Conservation (phyloP, 2,888 invertebrate species). For the Limnephilus marmoratus region DNA sequence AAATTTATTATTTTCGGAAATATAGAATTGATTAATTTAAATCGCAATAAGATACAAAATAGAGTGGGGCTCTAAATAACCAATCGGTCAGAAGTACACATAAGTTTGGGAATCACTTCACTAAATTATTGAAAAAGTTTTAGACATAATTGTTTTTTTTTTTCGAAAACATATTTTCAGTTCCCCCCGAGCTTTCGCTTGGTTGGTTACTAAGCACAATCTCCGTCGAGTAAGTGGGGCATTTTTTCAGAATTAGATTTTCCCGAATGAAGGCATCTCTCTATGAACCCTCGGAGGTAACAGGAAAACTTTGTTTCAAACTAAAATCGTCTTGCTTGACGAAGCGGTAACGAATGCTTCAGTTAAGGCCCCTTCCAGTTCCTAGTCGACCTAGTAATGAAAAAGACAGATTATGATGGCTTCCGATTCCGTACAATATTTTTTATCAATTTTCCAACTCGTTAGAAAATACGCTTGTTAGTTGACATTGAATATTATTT, state of each 20-base stretch:
- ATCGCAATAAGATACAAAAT: not conserved
- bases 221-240: constrained; percentile 6
- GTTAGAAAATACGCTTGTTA: not conserved
- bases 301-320: constrained; percentile 21
- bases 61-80: not conserved
- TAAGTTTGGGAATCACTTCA: not conserved
- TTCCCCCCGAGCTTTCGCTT: not conserved
- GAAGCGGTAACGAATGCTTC: constrained; percentile 17
- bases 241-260: constrained; percentile 10
- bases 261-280: constrained; percentile 6
- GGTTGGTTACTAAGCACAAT: constrained; percentile 4
- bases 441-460: not conserved
- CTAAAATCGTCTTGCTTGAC: constrained; percentile 7
- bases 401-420: not conserved
- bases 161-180: constrained; percentile 9
- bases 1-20: not conserved
- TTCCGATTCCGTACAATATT: constrained; percentile 2
- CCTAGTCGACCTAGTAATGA: not conserved
- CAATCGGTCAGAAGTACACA: not conserved
- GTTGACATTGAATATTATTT: not conserved
- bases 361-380: not conserved
- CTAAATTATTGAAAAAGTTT: constrained; percentile 19
- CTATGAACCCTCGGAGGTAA: constrained; percentile 1
- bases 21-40: not conserved
- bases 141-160: constrained; percentile 5